A percentile compares a stretch with the other conserved stretches of the same genome.
Conservation (phyloP, 2,113 vertebrate species). For the Lophius piscatorius region DNA sequence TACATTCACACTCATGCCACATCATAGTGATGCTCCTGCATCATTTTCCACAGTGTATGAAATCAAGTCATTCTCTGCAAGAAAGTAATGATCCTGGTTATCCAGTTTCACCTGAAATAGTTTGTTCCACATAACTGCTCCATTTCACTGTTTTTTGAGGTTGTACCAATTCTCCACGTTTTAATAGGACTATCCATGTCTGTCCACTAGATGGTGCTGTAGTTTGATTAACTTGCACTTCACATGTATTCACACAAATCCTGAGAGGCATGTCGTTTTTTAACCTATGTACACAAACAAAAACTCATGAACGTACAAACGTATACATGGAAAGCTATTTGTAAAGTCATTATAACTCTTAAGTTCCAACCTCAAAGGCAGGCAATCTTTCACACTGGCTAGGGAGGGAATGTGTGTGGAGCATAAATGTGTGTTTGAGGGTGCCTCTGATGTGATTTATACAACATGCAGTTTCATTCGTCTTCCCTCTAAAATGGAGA, state of each 20-base stretch:
- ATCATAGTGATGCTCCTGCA: too few relatives aligned
- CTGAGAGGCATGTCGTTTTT: background rate
- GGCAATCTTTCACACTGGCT: background rate
- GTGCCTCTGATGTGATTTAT: slow-evolving; percentile 16
- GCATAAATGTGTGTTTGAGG: background rate
- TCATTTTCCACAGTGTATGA: too few relatives aligned
- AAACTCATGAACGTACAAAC: background rate
- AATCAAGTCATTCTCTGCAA: too few relatives aligned
- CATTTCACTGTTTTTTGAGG: background rate
- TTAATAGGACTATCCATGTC: background rate
- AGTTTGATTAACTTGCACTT: slow-evolving; percentile 11
- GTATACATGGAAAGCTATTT: background rate
- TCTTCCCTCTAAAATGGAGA: slow-evolving; percentile 21
- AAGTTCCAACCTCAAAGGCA: background rate
- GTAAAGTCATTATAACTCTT: background rate
- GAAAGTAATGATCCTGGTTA: too few relatives aligned
- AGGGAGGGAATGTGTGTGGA: background rate
- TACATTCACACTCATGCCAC: too few relatives aligned
- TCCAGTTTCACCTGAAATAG: too few relatives aligned
- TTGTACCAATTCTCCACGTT: background rate
- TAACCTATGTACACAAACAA: background rate
- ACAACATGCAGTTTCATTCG: slow-evolving; percentile 22
- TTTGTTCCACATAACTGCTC: background rate
- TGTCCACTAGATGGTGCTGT: slow-evolving; percentile 54
- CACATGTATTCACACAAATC: background rate